These are phyloP conservation scores for Drosophila hamatofila DNA, from an alignment of 2,888 invertebrate genomes.

Conservation along the genomic window DNA sequence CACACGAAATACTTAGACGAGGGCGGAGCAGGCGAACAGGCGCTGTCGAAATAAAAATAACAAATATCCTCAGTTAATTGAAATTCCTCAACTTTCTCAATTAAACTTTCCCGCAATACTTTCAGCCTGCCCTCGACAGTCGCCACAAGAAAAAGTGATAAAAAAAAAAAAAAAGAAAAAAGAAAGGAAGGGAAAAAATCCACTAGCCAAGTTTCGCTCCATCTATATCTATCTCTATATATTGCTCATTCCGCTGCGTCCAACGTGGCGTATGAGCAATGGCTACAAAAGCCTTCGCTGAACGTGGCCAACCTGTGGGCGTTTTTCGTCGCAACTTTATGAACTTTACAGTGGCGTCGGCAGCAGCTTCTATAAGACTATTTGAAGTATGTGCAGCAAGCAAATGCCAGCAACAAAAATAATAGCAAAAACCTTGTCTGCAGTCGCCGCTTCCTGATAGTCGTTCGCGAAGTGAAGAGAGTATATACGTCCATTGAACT, in stretches of 20 bases:
- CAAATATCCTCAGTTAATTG: conserved; percentile 85
- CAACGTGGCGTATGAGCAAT: conserved; percentile 75
- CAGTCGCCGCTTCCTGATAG: conserved; percentile 5
- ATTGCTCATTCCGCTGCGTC: conserved; percentile 18
- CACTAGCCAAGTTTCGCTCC: conserved; percentile 51
- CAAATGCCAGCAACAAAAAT: conserved; percentile 42
- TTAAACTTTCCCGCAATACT: conserved; percentile 84
- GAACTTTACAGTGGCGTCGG: conserved; percentile 60
- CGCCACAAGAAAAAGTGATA: conserved; percentile 24
- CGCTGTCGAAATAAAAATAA: conserved; percentile 76
- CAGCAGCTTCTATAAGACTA: conserved; percentile 66
- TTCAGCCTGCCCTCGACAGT: conserved; percentile 63
- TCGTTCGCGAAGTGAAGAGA: background rate
- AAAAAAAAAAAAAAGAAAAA: conserved; percentile 7
- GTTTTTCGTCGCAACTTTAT: conserved; percentile 74
- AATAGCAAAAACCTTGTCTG: conserved; percentile 50
- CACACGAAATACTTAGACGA: conserved; percentile 65
- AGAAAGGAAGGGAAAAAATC: conserved; percentile 11
- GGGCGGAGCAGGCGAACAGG: conserved; percentile 28
- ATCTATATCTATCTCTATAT: conserved; percentile 27
- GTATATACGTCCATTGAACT: background rate
- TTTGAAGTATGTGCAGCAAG: conserved; percentile 74
- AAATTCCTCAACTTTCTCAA: conserved; percentile 85
- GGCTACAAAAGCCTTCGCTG: conserved; percentile 57
- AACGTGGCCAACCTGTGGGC: conserved; percentile 75